Percentiles rank a stretch among this genome's conserved stretches.
Conservation (phyloP, 2,888 invertebrate genomes). For the Rhagonycha fulva region DNA sequence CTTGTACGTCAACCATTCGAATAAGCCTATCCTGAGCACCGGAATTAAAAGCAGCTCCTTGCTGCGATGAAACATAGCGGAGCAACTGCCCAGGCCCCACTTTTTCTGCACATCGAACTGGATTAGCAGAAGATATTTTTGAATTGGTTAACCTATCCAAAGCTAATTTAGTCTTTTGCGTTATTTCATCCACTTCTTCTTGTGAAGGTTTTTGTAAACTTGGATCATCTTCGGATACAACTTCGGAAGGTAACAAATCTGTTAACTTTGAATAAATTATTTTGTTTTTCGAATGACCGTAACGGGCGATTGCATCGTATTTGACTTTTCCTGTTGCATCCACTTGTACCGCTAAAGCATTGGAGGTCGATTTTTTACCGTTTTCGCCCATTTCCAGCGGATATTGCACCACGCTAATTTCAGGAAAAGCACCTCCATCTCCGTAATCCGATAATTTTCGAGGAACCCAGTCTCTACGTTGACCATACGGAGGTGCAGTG, state of each 20-base stretch:
- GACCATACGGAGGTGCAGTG: conserved; percentile 91
- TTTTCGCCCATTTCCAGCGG: conserved; percentile 90
- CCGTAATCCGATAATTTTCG: conserved; percentile 75
- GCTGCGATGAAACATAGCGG: conserved; percentile 96
- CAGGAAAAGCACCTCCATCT: conserved; percentile 98
- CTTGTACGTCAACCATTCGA: conserved; percentile 89
- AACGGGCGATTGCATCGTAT: conserved; percentile 92
- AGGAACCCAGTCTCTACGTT: conserved; percentile 93
- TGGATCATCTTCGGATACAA: conserved; percentile 88
- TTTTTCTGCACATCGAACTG: conserved; percentile 94
- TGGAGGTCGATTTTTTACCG: conserved; percentile 77
- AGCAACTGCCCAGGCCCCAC: conserved; percentile 94
- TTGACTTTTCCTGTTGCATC: conserved; percentile 93
- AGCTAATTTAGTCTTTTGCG: conserved; percentile 86
- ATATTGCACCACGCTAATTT: conserved; percentile 95
- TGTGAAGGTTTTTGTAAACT: conserved; percentile 86
- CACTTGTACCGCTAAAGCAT: conserved; percentile 89
- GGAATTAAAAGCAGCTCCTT: conserved; percentile 91
- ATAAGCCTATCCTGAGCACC: conserved; percentile 98
- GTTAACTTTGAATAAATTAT: conserved; percentile 93
- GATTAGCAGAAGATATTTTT: conserved; percentile 96
- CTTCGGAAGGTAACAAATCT: conserved; percentile 89
- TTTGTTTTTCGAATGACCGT: conserved; percentile 95
- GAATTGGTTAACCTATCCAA: conserved; percentile 85
- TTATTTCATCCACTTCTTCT: conserved; percentile 85